Evolutionary conservation across 2,113 vertebrate species (phyloP).

Genomic region (Drymodes brunneopygia): DNA sequence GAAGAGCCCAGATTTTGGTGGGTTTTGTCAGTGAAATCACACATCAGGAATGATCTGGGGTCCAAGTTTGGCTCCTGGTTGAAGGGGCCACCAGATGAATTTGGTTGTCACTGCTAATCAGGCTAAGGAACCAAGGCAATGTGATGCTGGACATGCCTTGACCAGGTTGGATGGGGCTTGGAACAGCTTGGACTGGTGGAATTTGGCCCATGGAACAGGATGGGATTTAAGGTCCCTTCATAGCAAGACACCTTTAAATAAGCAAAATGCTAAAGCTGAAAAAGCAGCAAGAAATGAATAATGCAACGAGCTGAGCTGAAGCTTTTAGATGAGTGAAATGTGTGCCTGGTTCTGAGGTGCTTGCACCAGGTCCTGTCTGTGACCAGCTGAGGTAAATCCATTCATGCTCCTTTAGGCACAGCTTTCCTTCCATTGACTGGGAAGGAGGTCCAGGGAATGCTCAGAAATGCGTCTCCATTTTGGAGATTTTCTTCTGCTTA

Average conservation of each 20-base stretch:
- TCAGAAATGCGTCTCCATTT: not conserved
- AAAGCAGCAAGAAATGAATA: not conserved
- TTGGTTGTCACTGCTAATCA: not conserved
- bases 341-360: not conserved
- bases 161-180: not conserved
- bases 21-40: rapidly evolving
- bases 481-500: not conserved
- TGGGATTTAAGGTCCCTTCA: not conserved
- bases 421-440: not conserved
- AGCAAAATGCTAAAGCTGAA: not conserved
- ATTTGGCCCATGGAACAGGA: not conserved
- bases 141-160: not conserved
- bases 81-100: not conserved
- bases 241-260: not conserved
- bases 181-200: not conserved
- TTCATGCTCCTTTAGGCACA: not conserved
- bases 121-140: not conserved
- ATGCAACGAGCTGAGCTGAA: not conserved
- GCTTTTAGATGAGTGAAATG: not conserved
- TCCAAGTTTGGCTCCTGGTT: not conserved
- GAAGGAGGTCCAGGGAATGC: not conserved
- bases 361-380: not conserved
- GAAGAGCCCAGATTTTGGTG: not conserved
- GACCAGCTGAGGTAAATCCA: not conserved
- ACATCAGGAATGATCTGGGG: not conserved